Conservation (phyloP, 2,113 vertebrate species). For the Strigops habroptila region DNA sequence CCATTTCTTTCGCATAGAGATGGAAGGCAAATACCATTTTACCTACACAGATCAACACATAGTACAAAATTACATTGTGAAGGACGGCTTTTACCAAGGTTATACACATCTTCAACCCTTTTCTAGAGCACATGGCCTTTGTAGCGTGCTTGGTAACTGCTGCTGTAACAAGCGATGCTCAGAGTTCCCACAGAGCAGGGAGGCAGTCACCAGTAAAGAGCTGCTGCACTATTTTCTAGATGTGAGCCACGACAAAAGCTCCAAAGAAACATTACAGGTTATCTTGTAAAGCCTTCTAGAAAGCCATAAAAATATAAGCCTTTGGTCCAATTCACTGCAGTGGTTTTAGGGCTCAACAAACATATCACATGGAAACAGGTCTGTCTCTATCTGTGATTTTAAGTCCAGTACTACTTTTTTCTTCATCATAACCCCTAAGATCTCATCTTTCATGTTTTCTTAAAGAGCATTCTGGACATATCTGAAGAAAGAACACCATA, state of each 20-base stretch:
- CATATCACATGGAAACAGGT: background rate
- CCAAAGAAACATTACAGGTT: background rate
- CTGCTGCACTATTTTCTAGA: background rate
- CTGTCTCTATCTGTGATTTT: background rate
- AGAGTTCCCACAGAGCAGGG: fast-evolving
- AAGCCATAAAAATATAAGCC: background rate
- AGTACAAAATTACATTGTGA: background rate
- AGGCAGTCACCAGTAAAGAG: background rate
- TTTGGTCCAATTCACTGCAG: background rate
- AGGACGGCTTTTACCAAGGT: background rate
- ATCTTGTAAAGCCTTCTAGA: background rate
- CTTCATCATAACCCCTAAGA: background rate
- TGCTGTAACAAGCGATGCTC: background rate
- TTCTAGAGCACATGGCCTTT: background rate
- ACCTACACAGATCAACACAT: background rate
- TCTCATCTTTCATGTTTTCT: background rate
- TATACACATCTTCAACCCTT: background rate
- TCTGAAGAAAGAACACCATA: background rate
- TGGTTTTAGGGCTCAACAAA: background rate
- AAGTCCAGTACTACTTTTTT: background rate
- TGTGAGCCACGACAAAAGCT: background rate
- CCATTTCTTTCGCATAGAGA: background rate
- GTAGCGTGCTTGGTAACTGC: background rate
- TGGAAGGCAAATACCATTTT: background rate
- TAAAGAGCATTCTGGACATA: background rate